Conservation (phyloP, 2,888 invertebrate species). For the Dolichomitus sp. region DNA sequence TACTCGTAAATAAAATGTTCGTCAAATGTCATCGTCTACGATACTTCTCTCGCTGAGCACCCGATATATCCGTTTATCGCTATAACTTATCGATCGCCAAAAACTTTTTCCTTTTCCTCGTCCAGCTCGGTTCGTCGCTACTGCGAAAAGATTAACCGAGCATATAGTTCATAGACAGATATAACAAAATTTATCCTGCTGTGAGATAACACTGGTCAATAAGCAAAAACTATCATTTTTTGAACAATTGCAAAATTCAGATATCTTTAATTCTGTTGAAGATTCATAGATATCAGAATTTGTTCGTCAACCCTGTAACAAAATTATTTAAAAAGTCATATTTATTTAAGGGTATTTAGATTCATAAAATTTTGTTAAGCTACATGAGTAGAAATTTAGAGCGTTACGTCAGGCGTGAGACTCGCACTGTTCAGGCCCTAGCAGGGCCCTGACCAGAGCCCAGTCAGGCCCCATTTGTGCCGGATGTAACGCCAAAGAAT, state of each 20-base stretch:
- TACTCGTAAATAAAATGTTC: slow-evolving; percentile 28
- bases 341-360: no score
- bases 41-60: background rate
- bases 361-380: no score
- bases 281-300: no score
- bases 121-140: background rate
- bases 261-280: background rate
- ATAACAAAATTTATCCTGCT: background rate
- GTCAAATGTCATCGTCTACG: slow-evolving; percentile 5
- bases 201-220: background rate
- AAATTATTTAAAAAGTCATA: no score
- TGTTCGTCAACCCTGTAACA: no score
- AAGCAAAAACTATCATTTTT: background rate
- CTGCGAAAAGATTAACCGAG: slow-evolving; percentile 3
- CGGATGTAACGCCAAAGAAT: no score
- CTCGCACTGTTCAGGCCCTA: no score
- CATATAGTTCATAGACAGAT: background rate
- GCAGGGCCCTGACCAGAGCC: no score
- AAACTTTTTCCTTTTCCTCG: background rate
- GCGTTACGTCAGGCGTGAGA: no score
- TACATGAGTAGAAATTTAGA: no score
- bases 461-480: no score
- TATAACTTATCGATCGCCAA: background rate
- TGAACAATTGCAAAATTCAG: no score
- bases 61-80: slow-evolving; percentile 7